Evolutionary conservation across 2,113 vertebrate genomes (phyloP).

Genomic region (Bubo bubo): DNA sequence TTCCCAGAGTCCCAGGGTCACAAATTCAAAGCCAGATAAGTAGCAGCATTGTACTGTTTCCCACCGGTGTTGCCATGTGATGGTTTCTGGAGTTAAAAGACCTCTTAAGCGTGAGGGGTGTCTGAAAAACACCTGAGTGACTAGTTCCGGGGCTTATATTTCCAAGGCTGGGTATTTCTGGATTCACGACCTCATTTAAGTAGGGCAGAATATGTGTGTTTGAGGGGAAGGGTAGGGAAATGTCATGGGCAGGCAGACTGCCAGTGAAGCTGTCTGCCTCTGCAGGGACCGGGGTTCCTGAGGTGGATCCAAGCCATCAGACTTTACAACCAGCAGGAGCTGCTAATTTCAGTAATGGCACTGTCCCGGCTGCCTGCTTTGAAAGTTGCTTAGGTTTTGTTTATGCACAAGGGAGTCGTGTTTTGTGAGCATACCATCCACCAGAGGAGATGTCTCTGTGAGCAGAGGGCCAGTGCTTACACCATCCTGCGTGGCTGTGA

Average conservation of each 20-base stretch:
- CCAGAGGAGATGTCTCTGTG: background rate
- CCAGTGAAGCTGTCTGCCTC: background rate
- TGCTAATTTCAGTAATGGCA: background rate
- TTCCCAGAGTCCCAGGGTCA: background rate
- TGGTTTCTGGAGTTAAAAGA: background rate
- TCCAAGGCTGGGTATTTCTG: background rate
- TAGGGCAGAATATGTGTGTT: background rate
- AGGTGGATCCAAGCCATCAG: background rate
- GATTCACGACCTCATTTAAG: background rate
- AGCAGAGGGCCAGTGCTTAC: slow-evolving; percentile 31
- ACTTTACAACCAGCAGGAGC: background rate
- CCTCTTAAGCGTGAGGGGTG: background rate
- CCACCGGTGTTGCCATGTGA: background rate
- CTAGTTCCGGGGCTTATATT: background rate
- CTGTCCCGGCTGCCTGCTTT: background rate
- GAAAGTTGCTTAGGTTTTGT: background rate
- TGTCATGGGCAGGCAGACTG: background rate
- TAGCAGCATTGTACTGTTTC: background rate
- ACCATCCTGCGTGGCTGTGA: slow-evolving; percentile 1
- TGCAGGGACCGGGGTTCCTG: background rate
- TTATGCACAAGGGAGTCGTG: background rate
- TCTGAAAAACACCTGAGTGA: background rate
- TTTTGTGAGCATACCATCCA: background rate
- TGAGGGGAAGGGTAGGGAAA: background rate
- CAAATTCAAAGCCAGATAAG: background rate